These are phyloP conservation scores for Goniozus legneri DNA, from an alignment of 1,140 invertebrate species.

Conservation along the genomic window DNA sequence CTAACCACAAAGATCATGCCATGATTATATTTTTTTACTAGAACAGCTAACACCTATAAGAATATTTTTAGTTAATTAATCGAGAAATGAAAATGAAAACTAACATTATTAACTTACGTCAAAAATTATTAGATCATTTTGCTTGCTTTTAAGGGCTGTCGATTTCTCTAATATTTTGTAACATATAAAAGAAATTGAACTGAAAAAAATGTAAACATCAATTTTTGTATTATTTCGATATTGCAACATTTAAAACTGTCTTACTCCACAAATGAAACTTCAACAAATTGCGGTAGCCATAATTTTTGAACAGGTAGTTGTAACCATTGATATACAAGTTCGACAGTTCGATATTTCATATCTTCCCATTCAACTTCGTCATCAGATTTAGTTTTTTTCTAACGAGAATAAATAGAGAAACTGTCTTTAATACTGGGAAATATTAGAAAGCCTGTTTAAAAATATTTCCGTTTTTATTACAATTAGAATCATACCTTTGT, in stretches of 20 bases:
- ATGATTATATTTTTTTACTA: slow-evolving; percentile 81
- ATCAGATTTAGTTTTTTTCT: too few relatives aligned
- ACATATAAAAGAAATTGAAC: slow-evolving; percentile 54
- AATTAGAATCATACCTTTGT: too few relatives aligned
- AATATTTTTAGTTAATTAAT: neutral
- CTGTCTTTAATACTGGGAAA: too few relatives aligned
- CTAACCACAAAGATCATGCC: slow-evolving; percentile 64
- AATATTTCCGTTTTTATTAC: too few relatives aligned
- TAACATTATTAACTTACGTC: slow-evolving; percentile 26
- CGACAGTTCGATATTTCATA: slow-evolving; percentile 60
- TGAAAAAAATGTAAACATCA: slow-evolving; percentile 1
- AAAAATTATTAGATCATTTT: slow-evolving; percentile 64
- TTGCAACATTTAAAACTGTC: slow-evolving; percentile 19
- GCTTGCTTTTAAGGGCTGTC: slow-evolving; percentile 61
- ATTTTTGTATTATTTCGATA: slow-evolving; percentile 3
- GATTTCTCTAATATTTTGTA: slow-evolving; percentile 74
- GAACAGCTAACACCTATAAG: slow-evolving; percentile 70
- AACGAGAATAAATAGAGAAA: too few relatives aligned
- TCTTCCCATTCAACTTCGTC: slow-evolving; percentile 58
- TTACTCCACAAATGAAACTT: slow-evolving; percentile 82
- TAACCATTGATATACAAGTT: slow-evolving; percentile 62
- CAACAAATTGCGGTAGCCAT: slow-evolving; percentile 78
- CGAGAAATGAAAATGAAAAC: neutral
- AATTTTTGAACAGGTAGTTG: slow-evolving; percentile 69
- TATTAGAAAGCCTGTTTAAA: too few relatives aligned